Evolutionary conservation across 2,888 invertebrate species (phyloP), one percentile per base, ranked within the genome.

Genomic region (Drosophila algonquin): DNA sequence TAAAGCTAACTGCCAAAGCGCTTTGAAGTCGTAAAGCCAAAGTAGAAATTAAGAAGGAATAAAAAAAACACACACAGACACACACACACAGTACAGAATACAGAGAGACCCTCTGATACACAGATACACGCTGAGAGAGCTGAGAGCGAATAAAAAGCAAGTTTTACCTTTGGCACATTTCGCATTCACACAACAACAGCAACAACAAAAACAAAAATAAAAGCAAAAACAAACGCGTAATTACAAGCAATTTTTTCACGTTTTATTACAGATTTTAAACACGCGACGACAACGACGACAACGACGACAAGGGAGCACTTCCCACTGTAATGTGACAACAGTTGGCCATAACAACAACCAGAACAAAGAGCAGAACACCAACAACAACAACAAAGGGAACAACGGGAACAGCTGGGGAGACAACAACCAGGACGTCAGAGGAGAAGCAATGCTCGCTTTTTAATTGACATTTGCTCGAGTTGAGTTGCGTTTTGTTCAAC

Each of bases 311-410:
- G 87, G 73, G 73, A 85, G 74, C 77, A 86, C 80, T 85, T 81
- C 75, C 77, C 90, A 72, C 73, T 88, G 89, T 89, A 88, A 89
- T 84, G 87, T 79, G 90, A 87, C 90, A 89, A 89, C 90, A 89
- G 84, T 69, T 68, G 75, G 72, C 70, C 63, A 77, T 63, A 81
- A 63, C 64, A 72, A 53, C 58, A 67, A 52, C 68, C 7, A 40
- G 40, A 40, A 40, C 40, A 40, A 14, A 46, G 52, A 51, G 40
- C 68, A 35, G 54, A 63, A 56, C 18, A 65, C 62, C 30, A 81
- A 63, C 64, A 72, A 53, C 58, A 67, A 52, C 68, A 67, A 54
- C 21, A 65, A 63, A 56, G 47, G 53, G 24, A 47, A 53, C 51
- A 48, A 53, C 8, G 30, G 30, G 21, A 58, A 32, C 58, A 62